A percentile compares a stretch with the other conserved stretches of the same genome.
These are phyloP conservation scores for Araneus ventricosus DNA, from an alignment of 1,140 invertebrate species.

Conservation along the genomic window DNA sequence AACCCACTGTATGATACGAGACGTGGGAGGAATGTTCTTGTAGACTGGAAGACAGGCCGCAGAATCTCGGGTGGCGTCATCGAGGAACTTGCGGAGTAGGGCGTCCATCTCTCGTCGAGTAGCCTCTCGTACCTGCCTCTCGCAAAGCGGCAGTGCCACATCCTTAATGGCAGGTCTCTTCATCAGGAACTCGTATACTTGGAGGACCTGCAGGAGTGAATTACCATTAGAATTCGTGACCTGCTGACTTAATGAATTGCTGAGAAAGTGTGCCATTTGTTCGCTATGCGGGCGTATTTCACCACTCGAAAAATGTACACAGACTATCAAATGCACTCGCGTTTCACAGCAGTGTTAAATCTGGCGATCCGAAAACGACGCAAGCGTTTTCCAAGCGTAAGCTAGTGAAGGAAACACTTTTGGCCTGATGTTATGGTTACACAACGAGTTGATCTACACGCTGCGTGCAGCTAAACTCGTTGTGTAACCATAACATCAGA, in stretches of 20 bases:
- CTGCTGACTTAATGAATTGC: neutral
- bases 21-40: neutral
- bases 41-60: slow-evolving; percentile 31
- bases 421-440: too few species aligned
- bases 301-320: too few species aligned
- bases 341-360: too few species aligned
- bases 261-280: too few species aligned
- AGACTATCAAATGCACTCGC: too few species aligned
- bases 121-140: slow-evolving; percentile 88
- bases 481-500: too few species aligned
- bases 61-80: slow-evolving; percentile 77
- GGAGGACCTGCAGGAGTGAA: slow-evolving; percentile 86
- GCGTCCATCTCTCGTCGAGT: slow-evolving; percentile 87
- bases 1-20: slow-evolving; percentile 64
- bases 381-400: too few species aligned
- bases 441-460: too few species aligned
- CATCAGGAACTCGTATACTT: slow-evolving; percentile 91
- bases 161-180: slow-evolving; percentile 90
- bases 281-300: too few species aligned
- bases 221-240: neutral
- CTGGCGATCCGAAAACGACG: too few species aligned
- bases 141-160: slow-evolving; percentile 91
- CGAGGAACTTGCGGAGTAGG: slow-evolving; percentile 80
- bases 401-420: too few species aligned
- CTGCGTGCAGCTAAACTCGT: too few species aligned